phyloP scores from a whole-genome alignment of 2,888 invertebrate species.

The Siphlonurus alternatus region DNA sequence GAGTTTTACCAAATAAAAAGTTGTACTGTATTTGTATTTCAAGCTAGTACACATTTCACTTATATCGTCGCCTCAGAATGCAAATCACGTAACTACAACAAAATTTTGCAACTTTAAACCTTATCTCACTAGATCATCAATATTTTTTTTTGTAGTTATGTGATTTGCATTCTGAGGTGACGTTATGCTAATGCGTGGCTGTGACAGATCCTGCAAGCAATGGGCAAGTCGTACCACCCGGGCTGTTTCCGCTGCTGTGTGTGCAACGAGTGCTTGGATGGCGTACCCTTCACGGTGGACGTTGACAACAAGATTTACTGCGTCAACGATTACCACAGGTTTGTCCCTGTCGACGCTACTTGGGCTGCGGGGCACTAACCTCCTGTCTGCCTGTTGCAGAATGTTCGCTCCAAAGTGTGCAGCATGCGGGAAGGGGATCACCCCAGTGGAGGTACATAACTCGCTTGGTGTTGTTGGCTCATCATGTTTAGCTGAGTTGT shows the following conservation, averaged over 20 bases:
- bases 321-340: slow-evolving; percentile 84
- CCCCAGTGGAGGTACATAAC: slow-evolving; percentile 48
- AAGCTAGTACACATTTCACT: too few relatives aligned
- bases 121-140: too few relatives aligned
- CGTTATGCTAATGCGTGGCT: too few relatives aligned
- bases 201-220: slow-evolving; percentile 94
- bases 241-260: slow-evolving; percentile 97
- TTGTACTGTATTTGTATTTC: too few relatives aligned
- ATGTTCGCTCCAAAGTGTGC: slow-evolving; percentile 98
- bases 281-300: slow-evolving; percentile 96
- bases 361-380: not conserved
- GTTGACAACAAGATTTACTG: slow-evolving; percentile 97
- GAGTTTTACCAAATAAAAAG: too few relatives aligned
- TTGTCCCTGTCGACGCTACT: not conserved
- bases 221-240: slow-evolving; percentile 98
- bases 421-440: slow-evolving; percentile 78
- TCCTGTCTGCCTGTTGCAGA: slow-evolving; percentile 29
- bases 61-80: too few relatives aligned
- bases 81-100: too few relatives aligned
- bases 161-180: too few relatives aligned
- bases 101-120: too few relatives aligned
- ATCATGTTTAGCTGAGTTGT: not conserved
- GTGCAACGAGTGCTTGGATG: slow-evolving; percentile 95
- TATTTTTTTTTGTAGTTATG: too few relatives aligned
- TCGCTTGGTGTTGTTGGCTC: not conserved